Evolutionary conservation across 2,113 vertebrate genomes (phyloP), one percentile per base, ranked within the genome.

Genomic region (Pelecanoides urinatrix): DNA sequence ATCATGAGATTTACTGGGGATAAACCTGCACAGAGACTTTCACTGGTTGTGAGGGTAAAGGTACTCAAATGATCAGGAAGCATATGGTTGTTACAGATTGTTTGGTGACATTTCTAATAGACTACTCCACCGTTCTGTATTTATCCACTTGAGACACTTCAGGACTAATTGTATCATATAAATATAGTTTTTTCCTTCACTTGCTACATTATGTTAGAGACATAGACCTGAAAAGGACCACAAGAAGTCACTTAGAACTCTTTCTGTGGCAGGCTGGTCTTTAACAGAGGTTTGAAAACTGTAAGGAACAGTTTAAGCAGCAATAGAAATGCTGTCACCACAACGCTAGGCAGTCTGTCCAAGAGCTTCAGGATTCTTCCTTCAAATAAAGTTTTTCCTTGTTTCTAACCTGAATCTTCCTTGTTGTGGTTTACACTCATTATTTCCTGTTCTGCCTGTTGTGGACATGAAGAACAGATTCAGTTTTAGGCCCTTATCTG

Each of bases 101-200:
- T 47, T 63, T 79, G 18, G 32, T 85, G 75, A 23, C 3, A 42
- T 82, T 91, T 86, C 71, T 58, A 36, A 75, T 3, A 38, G 6
- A 76, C 34, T 67, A 18, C 10, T 45, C 3, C 8, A 22, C 13
- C 0, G 0, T 44, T 76, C 58, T 53, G 10, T 74, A 76, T 72
- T 90, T 88, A 36, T 20, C 9, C 15, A 44, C 38, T 68, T 53
- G 16, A 88, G 50, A 36, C 42, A 59, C 19, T 81, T 78, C 36
- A 71, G 34, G 8, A 58, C 11, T 67, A 71, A 80, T 18, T 80
- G 15, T 63, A 58, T 44, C n/a, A 90, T 76, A 87, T 53, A 58
- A 85, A 36, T 3, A 23, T 4, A 53, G 9, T 9, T 76, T 91
- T 81, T 76, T 62, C 36, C 23, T 53, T 88, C 10, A n/a, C 30